Conservation (phyloP, 2,797 vertebrate genomes). For the Chaetodon trifasciatus region DNA sequence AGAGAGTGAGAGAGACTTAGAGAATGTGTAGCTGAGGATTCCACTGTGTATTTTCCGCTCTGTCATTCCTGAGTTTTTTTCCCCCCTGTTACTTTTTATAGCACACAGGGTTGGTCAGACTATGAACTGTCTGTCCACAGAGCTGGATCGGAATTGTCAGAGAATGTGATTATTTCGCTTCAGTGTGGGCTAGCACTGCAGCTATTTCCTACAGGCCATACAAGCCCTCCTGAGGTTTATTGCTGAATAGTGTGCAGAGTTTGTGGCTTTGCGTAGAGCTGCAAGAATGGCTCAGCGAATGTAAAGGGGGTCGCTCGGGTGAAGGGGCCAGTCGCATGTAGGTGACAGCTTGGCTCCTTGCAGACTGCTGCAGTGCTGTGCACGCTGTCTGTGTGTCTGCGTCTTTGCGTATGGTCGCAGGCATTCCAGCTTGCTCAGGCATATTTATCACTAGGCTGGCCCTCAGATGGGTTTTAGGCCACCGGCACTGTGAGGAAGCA, state of each 20-base stretch:
- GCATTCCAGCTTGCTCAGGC: slow-evolving; percentile 52
- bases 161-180: slow-evolving; percentile 55
- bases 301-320: slow-evolving; percentile 38
- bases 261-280: slow-evolving; percentile 64
- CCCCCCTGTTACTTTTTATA: slow-evolving; percentile 73
- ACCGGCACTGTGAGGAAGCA: slow-evolving; percentile 54
- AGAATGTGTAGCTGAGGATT: slow-evolving; percentile 63
- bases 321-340: slow-evolving; percentile 49
- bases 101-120: slow-evolving; percentile 52
- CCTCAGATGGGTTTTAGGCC: slow-evolving; percentile 45
- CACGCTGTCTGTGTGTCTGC: slow-evolving; percentile 26
- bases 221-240: slow-evolving; percentile 50
- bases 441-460: slow-evolving; percentile 64
- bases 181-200: slow-evolving; percentile 34
- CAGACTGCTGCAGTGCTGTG: slow-evolving; percentile 27
- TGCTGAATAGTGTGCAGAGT: slow-evolving; percentile 46
- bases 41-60: slow-evolving; percentile 70
- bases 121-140: slow-evolving; percentile 54
- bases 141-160: slow-evolving; percentile 37
- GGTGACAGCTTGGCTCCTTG: slow-evolving; percentile 66
- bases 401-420: slow-evolving; percentile 47
- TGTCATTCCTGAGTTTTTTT: slow-evolving; percentile 74
- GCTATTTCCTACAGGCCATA: slow-evolving; percentile 45
- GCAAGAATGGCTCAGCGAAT: slow-evolving; percentile 61
- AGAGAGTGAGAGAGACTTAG: slow-evolving; percentile 37